Conservation (phyloP, 2,888 invertebrate species). For the Scotopteryx bipunctaria region DNA sequence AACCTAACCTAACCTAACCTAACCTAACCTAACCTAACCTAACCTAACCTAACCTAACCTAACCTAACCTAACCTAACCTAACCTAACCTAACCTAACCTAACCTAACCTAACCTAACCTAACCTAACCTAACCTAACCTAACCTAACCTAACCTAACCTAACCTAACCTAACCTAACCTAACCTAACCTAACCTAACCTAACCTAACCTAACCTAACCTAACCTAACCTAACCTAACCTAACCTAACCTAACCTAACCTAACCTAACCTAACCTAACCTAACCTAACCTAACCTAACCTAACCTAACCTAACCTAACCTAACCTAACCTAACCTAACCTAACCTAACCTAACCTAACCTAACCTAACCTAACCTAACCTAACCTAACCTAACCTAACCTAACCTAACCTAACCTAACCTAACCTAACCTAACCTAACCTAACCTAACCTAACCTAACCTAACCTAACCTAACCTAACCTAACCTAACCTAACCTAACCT, state of each 20-base stretch:
- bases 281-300: slow-evolving; percentile 14
- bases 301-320: slow-evolving; percentile 18
- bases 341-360: slow-evolving; percentile 18
- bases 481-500: slow-evolving; percentile 19
- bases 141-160: slow-evolving; percentile 18
- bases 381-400: slow-evolving; percentile 20
- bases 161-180: slow-evolving; percentile 13
- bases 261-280: slow-evolving; percentile 15
- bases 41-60: slow-evolving; percentile 16
- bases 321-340: slow-evolving; percentile 18
- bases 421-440: slow-evolving; percentile 20
- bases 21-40: slow-evolving; percentile 10
- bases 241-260: slow-evolving; percentile 18
- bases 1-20: slow-evolving; percentile 13
- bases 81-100: slow-evolving; percentile 18
- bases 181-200: slow-evolving; percentile 5
- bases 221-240: slow-evolving; percentile 18
- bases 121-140: slow-evolving; percentile 18
- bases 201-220: slow-evolving; percentile 18
- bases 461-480: slow-evolving; percentile 20
- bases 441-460: slow-evolving; percentile 20
- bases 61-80: slow-evolving; percentile 18
- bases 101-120: slow-evolving; percentile 18
- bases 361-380: slow-evolving; percentile 18
- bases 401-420: slow-evolving; percentile 20